A percentile compares a stretch with the other conserved stretches of the same genome.
Conservation (phyloP, 1,140 invertebrate genomes). For the Babylonia areolata region DNA sequence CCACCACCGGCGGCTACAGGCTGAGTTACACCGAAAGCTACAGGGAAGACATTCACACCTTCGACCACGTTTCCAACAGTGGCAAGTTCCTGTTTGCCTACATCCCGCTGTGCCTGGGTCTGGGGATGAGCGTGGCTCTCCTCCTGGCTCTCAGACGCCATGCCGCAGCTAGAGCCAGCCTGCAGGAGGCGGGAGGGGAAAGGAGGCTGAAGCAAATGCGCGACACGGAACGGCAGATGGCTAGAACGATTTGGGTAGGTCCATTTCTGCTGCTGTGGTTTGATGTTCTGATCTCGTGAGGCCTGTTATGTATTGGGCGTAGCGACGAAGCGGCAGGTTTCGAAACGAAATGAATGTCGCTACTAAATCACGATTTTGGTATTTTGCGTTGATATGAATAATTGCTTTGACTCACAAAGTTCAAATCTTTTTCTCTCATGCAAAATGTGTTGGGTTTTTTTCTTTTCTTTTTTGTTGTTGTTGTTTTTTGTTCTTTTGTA, state of each 20-base stretch:
- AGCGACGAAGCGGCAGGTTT: neutral
- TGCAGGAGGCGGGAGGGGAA: neutral
- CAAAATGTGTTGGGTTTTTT: no score
- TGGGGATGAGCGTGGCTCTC: constrained; percentile 17
- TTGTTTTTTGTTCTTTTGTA: no score
- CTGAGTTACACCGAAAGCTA: neutral
- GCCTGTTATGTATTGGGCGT: neutral
- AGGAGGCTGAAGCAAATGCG: neutral
- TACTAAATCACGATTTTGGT: no score
- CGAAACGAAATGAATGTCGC: no score
- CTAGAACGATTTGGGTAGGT: neutral
- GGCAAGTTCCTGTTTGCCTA: constrained; percentile 34
- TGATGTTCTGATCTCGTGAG: neutral
- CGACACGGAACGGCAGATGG: neutral
- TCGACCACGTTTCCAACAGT: constrained; percentile 5
- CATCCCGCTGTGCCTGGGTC: neutral
- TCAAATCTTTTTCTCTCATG: no score
- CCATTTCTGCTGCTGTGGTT: neutral
- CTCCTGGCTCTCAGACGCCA: constrained; percentile 7
- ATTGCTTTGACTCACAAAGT: no score
- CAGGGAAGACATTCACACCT: neutral
- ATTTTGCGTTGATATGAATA: no score
- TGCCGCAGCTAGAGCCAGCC: neutral
- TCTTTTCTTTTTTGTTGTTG: no score
- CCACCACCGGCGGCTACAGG: neutral